Base-by-base conservation (phyloP, 2,888 invertebrate species). In the Macrosoma leucophasiata region DNA sequence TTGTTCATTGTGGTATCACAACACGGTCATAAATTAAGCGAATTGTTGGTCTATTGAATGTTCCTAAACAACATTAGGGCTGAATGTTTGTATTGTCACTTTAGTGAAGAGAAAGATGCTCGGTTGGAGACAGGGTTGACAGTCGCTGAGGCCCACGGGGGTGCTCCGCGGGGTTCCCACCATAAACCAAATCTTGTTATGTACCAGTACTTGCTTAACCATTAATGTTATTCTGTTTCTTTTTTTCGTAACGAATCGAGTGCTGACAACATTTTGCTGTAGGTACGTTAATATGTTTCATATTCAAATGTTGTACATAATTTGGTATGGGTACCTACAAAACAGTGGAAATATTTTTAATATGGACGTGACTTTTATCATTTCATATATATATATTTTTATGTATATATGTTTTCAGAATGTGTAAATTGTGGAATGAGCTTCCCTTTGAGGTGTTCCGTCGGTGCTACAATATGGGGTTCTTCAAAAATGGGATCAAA, bases 1-100 rank as follows among this genome's bases (percentile, higher is more conserved):
- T 44, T 55, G 50, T 49, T 56, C 50, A 62, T 75, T 76, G 75
- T 74, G 64, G 60, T 67, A 67, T 57, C 65, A 67, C 66, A 74
- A 74, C 66, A 66, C 34, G 57, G 47, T 57, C 73, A 75, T 81
- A 82, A 79, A 82, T 79, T 73, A 82, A 58, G 55, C 50, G 58
- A 59, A 70, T 76, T 77, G 76, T 75, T 65, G 51, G 58, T 46
- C 60, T 52, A 64, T 76, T 71, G 70, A 75, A 74, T 68, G 68
- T 72, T 68, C 63, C 69, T 70, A 78, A 78, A 78, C 73, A 77
- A 72, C 78, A 81, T 81, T 79, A 79, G 76, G 64, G 66, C 55
- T 67, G 74, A 78, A 81, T 78, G 69, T 71, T 62, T 63, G 70
- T 72, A 79, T 78, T 78, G 78, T 74, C 78, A 77, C 70, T 77